Conservation (phyloP, 2,888 invertebrate species). For the Kuschelorhynchus macadamiae region DNA sequence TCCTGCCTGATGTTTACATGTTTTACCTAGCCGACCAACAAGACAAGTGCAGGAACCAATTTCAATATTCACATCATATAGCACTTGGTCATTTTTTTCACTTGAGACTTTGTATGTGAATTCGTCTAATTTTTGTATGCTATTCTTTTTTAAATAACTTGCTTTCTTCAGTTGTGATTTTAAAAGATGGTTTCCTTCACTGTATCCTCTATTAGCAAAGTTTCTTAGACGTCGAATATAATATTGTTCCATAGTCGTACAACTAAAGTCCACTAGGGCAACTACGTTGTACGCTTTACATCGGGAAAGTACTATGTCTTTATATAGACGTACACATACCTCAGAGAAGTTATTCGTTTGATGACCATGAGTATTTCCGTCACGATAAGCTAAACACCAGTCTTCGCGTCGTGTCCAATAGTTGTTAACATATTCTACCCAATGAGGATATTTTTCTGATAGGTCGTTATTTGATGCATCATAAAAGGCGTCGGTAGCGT, state of each 20-base stretch:
- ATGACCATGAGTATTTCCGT: too few species aligned
- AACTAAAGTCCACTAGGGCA: constrained; percentile 36
- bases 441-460: too few species aligned
- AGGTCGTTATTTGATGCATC: too few species aligned
- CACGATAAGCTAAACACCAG: too few species aligned
- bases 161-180: too few species aligned
- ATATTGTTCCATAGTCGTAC: constrained; percentile 30
- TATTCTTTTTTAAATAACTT: constrained; percentile 4
- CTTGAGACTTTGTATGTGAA: constrained; percentile 21
- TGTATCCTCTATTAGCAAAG: constrained; percentile 6
- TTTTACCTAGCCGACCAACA: constrained; percentile 38
- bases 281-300: constrained; percentile 38
- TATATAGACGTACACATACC: constrained; percentile 14
- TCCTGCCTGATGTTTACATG: constrained; percentile 31
- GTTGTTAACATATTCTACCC: too few species aligned
- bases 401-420: too few species aligned
- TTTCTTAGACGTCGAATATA: constrained; percentile 9
- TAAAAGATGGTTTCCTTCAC: too few species aligned
- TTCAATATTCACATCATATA: constrained; percentile 24
- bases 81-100: constrained; percentile 23
- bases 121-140: constrained; percentile 18
- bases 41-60: constrained; percentile 34
- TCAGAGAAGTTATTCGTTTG: constrained; percentile 6
- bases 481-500: too few species aligned
- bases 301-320: constrained; percentile 19